Evolutionary conservation across 2,113 vertebrate genomes (phyloP).

Genomic region (Macrotis lagotis): DNA sequence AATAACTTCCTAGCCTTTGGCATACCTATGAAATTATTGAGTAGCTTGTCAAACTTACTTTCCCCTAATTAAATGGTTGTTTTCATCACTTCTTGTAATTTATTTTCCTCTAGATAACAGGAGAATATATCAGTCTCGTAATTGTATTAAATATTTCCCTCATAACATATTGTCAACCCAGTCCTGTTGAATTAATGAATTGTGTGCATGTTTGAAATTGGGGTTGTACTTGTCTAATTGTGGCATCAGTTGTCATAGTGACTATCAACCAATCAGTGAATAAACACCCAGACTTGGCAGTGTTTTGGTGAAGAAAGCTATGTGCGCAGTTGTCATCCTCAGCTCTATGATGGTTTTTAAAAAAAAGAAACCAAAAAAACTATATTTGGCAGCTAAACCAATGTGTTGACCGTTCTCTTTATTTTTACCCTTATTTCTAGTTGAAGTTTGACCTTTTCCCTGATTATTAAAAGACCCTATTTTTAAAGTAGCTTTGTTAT

Average conservation of each 20-base stretch:
- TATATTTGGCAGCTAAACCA: conserved; percentile 94
- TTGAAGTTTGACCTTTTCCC: conserved; percentile 88
- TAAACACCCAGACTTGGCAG: conserved; percentile 93
- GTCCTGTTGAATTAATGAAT: conserved; percentile 93
- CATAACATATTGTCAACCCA: conserved; percentile 86
- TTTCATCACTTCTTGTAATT: conserved; percentile 82
- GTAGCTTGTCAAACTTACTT: conserved; percentile 78
- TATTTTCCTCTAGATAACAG: conserved; percentile 85
- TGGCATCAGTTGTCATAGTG: conserved; percentile 94
- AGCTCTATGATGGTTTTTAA: conserved; percentile 96
- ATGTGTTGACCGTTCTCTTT: conserved; percentile 89
- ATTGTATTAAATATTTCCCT: conserved; percentile 87
- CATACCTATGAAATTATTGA: conserved; percentile 77
- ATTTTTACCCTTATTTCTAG: conserved; percentile 90
- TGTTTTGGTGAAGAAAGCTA: conserved; percentile 92
- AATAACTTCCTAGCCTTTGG: conserved; percentile 34
- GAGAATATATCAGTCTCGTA: conserved; percentile 83
- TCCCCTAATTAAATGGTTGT: conserved; percentile 83
- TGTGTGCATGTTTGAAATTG: conserved; percentile 90
- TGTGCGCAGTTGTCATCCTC: conserved; percentile 93
- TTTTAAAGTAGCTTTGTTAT: conserved; percentile 85
- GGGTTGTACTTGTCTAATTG: conserved; percentile 97
- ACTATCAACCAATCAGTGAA: conserved; percentile 94
- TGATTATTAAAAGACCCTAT: conserved; percentile 84
- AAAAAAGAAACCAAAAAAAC: no score